Percentiles rank a stretch among this genome's conserved stretches.
Conservation (phyloP, 1,140 invertebrate species). For the Cotesia glomerata region DNA sequence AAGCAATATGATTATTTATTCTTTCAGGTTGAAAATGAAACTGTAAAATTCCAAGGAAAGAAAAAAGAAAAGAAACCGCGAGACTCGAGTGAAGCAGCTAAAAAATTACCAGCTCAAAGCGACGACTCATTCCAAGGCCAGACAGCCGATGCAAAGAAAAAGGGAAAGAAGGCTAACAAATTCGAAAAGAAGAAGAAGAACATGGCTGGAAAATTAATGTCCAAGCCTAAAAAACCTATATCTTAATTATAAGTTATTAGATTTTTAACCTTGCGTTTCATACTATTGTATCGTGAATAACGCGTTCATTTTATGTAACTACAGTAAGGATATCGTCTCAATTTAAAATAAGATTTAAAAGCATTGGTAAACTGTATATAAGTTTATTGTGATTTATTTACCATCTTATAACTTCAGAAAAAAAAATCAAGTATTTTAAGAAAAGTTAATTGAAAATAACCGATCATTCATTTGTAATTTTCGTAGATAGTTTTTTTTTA, state of each 20-base stretch:
- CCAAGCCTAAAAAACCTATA: conserved; percentile 42
- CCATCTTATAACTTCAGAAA: background rate
- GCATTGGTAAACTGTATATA: background rate
- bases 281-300: background rate
- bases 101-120: conserved; percentile 14
- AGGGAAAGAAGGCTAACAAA: conserved; percentile 46
- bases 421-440: background rate
- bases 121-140: conserved; percentile 47
- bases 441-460: background rate
- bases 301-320: background rate
- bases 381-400: conserved; percentile 20
- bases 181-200: conserved; percentile 50
- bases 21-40: background rate
- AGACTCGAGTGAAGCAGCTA: conserved; percentile 26
- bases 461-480: background rate
- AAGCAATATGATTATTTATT: background rate
- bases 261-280: background rate
- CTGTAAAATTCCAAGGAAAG: conserved; percentile 24
- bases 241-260: conserved; percentile 13
- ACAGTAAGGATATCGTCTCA: background rate
- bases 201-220: conserved; percentile 47
- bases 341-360: conserved; percentile 19
- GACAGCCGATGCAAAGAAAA: conserved; percentile 49
- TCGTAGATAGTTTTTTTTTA: conserved; percentile 51
- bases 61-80: conserved; percentile 33